A percentile compares a stretch with the other conserved stretches of the same genome.
Evolutionary conservation across 2,888 invertebrate species (phyloP).

Genomic region (Ephialtes manifestator): DNA sequence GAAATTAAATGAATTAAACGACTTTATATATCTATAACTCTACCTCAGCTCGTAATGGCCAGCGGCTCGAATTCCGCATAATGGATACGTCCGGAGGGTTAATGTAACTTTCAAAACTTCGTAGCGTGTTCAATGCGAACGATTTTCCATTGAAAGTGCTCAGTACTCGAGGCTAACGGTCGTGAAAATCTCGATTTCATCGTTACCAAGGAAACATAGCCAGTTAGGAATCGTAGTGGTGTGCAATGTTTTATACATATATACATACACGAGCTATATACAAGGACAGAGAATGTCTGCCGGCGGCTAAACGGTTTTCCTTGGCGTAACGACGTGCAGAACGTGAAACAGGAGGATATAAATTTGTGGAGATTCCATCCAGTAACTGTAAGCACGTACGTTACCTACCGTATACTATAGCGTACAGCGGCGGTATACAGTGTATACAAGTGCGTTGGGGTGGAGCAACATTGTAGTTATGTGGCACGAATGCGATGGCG

Average conservation of each 20-base stretch:
- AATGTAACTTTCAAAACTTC: slow-evolving; percentile 28
- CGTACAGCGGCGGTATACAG: neutral
- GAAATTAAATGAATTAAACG: neutral
- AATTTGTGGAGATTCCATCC: slow-evolving; percentile 17
- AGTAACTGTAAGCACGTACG: slow-evolving; percentile 1
- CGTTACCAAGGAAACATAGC: slow-evolving; percentile 3
- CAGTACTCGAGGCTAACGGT: neutral
- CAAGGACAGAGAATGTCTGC: neutral
- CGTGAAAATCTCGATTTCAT: slow-evolving; percentile 21
- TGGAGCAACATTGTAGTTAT: slow-evolving; percentile 41
- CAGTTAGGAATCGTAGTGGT: neutral
- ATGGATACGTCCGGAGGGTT: neutral
- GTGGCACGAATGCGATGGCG: slow-evolving; percentile 14
- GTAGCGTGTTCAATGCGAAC: neutral
- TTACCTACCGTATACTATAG: neutral
- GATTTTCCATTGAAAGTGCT: slow-evolving; percentile 22
- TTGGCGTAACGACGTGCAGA: slow-evolving; percentile 8
- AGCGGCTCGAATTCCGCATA: neutral
- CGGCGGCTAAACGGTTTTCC: slow-evolving; percentile 16
- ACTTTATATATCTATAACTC: neutral
- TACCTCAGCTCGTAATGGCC: too few species aligned
- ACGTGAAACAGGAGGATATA: slow-evolving; percentile 16
- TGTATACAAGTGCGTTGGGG: neutral
- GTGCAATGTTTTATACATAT: too few species aligned
- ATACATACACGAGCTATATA: neutral